Conservation (phyloP, 2,888 invertebrate species). For the Phorcus lineatus region DNA sequence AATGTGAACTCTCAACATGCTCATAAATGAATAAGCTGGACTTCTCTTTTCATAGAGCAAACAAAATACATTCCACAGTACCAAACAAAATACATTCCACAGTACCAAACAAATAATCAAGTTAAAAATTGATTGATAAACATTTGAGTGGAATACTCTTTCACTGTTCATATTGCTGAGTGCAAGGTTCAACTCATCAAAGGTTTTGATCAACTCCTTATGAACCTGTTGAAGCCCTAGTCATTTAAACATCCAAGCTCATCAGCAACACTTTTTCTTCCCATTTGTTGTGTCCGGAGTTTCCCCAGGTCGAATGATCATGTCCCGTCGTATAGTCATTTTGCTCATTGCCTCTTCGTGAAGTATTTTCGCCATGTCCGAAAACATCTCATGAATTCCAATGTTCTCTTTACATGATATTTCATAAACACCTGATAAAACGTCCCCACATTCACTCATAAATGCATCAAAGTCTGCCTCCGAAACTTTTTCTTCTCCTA, state of each 20-base stretch:
- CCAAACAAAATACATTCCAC: too few species aligned
- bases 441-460: constrained; percentile 89
- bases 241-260: neutral
- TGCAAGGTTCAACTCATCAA: too few species aligned
- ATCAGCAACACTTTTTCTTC: constrained; percentile 59
- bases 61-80: too few species aligned
- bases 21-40: too few species aligned
- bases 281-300: constrained; percentile 49
- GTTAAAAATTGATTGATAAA: too few species aligned
- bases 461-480: constrained; percentile 92
- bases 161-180: too few species aligned
- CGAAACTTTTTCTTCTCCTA: constrained; percentile 83
- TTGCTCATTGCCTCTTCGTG: constrained; percentile 58
- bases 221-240: neutral
- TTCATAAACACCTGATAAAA: constrained; percentile 90
- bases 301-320: constrained; percentile 60
- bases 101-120: too few species aligned
- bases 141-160: too few species aligned
- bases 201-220: too few species aligned
- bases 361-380: constrained; percentile 83
- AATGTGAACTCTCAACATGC: too few species aligned
- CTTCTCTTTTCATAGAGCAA: too few species aligned
- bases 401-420: constrained; percentile 92
- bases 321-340: constrained; percentile 62
- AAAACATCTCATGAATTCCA: constrained; percentile 92